Evolutionary conservation across 1,140 invertebrate genomes (phyloP).

Genomic region (Lordiphosa collinella): DNA sequence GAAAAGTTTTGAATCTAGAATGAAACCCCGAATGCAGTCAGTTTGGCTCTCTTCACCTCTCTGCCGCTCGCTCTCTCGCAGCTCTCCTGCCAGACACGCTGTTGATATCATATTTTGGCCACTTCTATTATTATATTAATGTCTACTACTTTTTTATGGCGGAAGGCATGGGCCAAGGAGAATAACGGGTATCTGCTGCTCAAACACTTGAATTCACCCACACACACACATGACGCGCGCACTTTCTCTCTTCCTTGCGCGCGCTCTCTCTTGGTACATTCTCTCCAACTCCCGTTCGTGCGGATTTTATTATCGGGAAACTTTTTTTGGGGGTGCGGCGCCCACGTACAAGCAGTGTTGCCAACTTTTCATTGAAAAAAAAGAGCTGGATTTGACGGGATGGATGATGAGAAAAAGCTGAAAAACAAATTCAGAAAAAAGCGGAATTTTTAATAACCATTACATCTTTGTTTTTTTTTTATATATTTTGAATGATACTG

Average conservation of each 20-base stretch:
- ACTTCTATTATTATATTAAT: slow-evolving; percentile 71
- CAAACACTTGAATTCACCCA: slow-evolving; percentile 5
- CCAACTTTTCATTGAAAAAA: too few species aligned
- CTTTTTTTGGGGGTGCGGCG: slow-evolving; percentile 59
- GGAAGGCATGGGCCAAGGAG: slow-evolving; percentile 28
- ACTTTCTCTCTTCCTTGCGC: too few species aligned
- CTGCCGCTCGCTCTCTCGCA: background rate
- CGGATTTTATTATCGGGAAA: slow-evolving; percentile 69
- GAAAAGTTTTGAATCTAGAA: slow-evolving; percentile 10
- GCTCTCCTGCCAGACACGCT: slow-evolving; percentile 45
- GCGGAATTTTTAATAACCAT: too few species aligned
- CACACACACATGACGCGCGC: slow-evolving; percentile 44
- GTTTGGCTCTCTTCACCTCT: background rate
- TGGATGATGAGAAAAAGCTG: too few species aligned
- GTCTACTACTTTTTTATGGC: slow-evolving; percentile 51
- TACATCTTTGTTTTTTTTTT: too few species aligned
- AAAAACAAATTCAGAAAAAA: too few species aligned
- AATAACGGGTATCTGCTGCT: slow-evolving; percentile 39
- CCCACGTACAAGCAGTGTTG: slow-evolving; percentile 58
- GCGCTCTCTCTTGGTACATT: slow-evolving; percentile 14
- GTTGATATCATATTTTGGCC: slow-evolving; percentile 76
- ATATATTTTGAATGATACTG: too few species aligned
- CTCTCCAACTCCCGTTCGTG: slow-evolving; percentile 34
- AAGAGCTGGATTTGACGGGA: too few species aligned
- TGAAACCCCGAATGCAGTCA: slow-evolving; percentile 41